Percentiles rank a stretch among this genome's conserved stretches.
Conservation (phyloP, 2,797 vertebrate species). For the Dromococcyx pavoninus region DNA sequence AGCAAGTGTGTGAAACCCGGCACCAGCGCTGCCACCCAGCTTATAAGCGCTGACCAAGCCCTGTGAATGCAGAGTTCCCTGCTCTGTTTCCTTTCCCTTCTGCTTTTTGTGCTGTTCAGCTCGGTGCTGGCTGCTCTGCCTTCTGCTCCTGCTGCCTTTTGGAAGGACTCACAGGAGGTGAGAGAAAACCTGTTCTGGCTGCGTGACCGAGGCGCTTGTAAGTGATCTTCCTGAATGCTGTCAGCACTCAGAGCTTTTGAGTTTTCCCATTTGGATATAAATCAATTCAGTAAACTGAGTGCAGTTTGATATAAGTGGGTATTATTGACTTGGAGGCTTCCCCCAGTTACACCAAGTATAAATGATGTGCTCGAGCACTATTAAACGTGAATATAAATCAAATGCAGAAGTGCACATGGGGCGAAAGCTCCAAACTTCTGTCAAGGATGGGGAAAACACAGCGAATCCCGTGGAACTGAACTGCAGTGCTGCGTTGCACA, state of each 20-base stretch:
- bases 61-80: not conserved
- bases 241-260: not conserved
- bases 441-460: no score
- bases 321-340: not conserved
- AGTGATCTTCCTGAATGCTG: not conserved
- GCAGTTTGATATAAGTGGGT: not conserved
- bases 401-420: fast-evolving
- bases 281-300: not conserved
- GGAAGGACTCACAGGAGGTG: not conserved
- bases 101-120: not conserved
- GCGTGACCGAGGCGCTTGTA: not conserved
- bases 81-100: not conserved
- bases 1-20: not conserved
- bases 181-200: not conserved
- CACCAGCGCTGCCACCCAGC: not conserved
- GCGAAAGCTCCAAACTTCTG: not conserved
- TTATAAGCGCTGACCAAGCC: fast-evolving
- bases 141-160: fast-evolving
- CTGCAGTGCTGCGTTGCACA: not conserved
- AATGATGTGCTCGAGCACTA: not conserved
- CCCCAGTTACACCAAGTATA: no score
- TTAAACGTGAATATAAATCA: not conserved
- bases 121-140: not conserved
- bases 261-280: not conserved
- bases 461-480: fast-evolving